Conservation (phyloP, 2,888 invertebrate species). For the Limnephilus marmoratus region DNA sequence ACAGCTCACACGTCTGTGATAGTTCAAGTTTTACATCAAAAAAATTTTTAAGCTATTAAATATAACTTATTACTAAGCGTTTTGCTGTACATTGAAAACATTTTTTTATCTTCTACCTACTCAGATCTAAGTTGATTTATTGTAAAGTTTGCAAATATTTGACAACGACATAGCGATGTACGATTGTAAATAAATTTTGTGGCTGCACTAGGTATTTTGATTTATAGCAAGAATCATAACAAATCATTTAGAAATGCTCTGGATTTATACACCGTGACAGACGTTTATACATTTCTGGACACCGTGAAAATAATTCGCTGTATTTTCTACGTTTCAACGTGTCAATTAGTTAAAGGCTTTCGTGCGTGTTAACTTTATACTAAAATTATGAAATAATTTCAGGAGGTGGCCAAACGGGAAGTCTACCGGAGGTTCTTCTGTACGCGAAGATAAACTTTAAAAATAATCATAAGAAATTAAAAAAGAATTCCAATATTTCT, state of each 20-base stretch:
- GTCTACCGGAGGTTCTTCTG: not conserved
- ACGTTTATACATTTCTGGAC: too few species aligned
- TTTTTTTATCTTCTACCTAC: too few species aligned
- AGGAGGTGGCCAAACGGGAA: not conserved
- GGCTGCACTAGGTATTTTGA: not conserved
- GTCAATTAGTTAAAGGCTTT: conserved; percentile 18
- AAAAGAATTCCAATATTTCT: not conserved
- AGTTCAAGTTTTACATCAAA: too few species aligned
- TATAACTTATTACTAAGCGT: too few species aligned
- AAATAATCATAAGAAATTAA: too few species aligned
- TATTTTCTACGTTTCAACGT: not conserved
- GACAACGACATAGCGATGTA: too few species aligned
- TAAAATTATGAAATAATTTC: not conserved
- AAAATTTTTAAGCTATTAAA: too few species aligned
- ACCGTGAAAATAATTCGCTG: conserved; percentile 10
- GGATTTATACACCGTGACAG: not conserved
- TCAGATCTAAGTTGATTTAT: too few species aligned
- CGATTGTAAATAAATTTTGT: too few species aligned
- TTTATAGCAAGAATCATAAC: not conserved
- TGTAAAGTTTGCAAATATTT: too few species aligned
- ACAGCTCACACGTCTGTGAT: too few species aligned
- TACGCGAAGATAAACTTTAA: not conserved
- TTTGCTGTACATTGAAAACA: too few species aligned
- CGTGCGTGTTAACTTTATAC: conserved; percentile 2
- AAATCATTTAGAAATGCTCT: not conserved